phyloP scores from a whole-genome alignment of 2,888 invertebrate genomes.

The Drosophila anomelani region DNA sequence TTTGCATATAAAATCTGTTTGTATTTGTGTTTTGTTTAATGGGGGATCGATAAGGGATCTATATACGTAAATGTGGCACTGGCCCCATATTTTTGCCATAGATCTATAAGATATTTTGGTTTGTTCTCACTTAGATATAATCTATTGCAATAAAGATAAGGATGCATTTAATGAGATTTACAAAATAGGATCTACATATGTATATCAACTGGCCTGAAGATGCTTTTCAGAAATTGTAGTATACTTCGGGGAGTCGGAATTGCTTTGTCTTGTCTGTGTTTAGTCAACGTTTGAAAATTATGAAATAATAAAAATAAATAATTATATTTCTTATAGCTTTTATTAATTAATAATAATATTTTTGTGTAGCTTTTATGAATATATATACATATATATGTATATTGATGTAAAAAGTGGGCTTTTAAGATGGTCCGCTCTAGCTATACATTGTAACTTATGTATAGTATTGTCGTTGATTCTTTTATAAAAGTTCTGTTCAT shows the following conservation, averaged over 20 bases:
- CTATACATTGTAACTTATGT: too few relatives aligned
- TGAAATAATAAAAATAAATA: neutral
- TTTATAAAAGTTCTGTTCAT: too few relatives aligned
- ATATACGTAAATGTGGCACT: neutral
- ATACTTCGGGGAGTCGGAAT: neutral
- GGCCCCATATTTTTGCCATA: neutral
- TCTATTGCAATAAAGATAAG: neutral
- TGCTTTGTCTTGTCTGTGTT: neutral
- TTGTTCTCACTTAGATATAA: neutral
- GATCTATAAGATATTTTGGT: neutral
- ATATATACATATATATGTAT: too few relatives aligned
- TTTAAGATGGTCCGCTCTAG: too few relatives aligned
- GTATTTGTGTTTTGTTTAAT: neutral
- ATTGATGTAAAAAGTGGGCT: too few relatives aligned
- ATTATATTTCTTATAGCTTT: too few relatives aligned
- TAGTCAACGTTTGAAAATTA: neutral
- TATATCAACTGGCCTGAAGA: neutral
- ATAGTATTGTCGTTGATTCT: too few relatives aligned
- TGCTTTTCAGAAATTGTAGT: neutral
- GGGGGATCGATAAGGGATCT: neutral
- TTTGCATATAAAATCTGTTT: constrained; percentile 54
- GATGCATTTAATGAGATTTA: neutral
- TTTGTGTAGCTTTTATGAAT: too few relatives aligned
- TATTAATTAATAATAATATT: too few relatives aligned
- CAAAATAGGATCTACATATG: too few relatives aligned